These are phyloP conservation scores for Dendropsophus ebraccatus DNA, from an alignment of 2,113 vertebrate species.

Conservation along the genomic window DNA sequence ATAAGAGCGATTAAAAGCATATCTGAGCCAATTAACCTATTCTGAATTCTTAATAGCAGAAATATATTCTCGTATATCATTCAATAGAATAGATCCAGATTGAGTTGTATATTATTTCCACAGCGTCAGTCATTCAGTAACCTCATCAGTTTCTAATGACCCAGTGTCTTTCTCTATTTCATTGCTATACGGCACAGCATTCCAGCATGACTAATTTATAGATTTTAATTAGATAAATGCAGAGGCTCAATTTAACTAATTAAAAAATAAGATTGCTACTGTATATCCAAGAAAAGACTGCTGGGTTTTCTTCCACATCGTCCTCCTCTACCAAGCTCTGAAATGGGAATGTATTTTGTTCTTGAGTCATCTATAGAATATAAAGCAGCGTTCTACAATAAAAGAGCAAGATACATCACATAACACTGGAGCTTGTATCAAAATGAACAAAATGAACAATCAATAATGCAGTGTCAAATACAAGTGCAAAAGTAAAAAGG, in stretches of 20 bases:
- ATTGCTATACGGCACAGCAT: background rate
- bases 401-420: too few relatives aligned
- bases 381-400: background rate
- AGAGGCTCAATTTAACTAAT: slow-evolving; percentile 22
- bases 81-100: slow-evolving; percentile 1
- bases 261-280: slow-evolving; percentile 30
- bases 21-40: slow-evolving; percentile 48
- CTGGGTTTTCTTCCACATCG: background rate
- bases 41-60: slow-evolving; percentile 22
- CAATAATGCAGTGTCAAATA: too few relatives aligned
- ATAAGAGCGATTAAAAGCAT: slow-evolving; percentile 46
- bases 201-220: slow-evolving; percentile 12
- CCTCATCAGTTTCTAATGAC: slow-evolving; percentile 32
- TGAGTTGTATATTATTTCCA: slow-evolving; percentile 18
- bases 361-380: background rate
- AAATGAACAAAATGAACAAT: too few relatives aligned
- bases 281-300: slow-evolving; percentile 12
- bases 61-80: slow-evolving; percentile 13
- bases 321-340: background rate
- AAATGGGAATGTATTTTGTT: background rate
- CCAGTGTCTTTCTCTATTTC: slow-evolving; percentile 3
- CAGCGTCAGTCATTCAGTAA: slow-evolving; percentile 15
- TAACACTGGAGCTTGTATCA: too few relatives aligned
- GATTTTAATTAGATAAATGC: slow-evolving; percentile 38
- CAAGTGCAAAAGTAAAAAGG: too few relatives aligned